A percentile compares a stretch with the other conserved stretches of the same genome.
Evolutionary conservation across 2,888 invertebrate species (phyloP).

Genomic region (Mantis religiosa): DNA sequence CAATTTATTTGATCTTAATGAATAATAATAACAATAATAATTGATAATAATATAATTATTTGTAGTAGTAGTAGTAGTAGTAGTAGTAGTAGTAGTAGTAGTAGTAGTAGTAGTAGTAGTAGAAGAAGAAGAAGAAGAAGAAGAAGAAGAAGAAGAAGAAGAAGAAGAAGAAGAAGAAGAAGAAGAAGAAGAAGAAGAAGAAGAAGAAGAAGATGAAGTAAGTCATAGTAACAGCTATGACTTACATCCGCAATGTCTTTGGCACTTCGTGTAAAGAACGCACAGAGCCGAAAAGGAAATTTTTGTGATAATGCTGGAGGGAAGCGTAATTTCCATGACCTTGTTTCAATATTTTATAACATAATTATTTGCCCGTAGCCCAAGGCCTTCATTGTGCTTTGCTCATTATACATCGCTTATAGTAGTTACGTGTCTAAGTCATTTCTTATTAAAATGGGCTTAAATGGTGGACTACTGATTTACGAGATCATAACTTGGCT

Average conservation of each 20-base stretch:
- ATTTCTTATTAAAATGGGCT: neutral
- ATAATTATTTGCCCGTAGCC: neutral
- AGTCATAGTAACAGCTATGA: too few relatives aligned
- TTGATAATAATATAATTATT: too few relatives aligned
- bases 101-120: too few relatives aligned
- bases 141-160: too few relatives aligned
- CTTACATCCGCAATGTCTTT: neutral
- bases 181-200: too few relatives aligned
- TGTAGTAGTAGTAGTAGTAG: too few relatives aligned
- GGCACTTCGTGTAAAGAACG: neutral
- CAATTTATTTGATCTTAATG: too few relatives aligned
- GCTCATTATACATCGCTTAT: neutral
- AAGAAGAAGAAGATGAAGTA: too few relatives aligned
- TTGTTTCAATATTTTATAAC: neutral
- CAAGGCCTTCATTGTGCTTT: neutral
- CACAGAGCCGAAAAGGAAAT: neutral
- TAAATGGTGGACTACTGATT: neutral
- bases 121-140: too few relatives aligned
- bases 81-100: too few relatives aligned
- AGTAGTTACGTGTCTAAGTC: neutral
- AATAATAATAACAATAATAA: too few relatives aligned
- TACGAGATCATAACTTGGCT: neutral
- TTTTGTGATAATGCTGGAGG: neutral
- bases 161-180: too few relatives aligned
- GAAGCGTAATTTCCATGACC: neutral